Conservation (phyloP, 1,140 invertebrate genomes). For the Aphaenogaster floridana region DNA sequence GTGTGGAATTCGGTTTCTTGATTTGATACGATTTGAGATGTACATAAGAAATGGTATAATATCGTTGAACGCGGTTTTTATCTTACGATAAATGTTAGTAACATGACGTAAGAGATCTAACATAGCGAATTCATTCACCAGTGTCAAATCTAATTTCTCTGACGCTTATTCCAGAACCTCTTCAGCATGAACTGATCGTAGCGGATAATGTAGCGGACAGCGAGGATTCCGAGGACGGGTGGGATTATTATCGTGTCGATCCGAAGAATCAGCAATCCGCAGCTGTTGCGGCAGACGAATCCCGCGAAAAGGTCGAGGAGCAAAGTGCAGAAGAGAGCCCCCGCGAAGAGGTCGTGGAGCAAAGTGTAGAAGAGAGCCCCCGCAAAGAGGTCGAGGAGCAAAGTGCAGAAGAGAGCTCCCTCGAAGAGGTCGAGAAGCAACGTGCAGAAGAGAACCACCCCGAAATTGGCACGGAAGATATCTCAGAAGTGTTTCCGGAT, state of each 20-base stretch:
- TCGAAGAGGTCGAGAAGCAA: too few species aligned
- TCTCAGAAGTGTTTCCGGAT: slow-evolving; percentile 36
- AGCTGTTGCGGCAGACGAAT: slow-evolving; percentile 35
- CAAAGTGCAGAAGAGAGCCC: slow-evolving; percentile 21
- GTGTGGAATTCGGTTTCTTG: neutral
- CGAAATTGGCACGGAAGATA: slow-evolving; percentile 21
- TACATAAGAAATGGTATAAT: neutral
- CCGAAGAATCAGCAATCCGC: slow-evolving; percentile 84
- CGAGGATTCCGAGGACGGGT: slow-evolving; percentile 93
- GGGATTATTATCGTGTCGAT: slow-evolving; percentile 91
- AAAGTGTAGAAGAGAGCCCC: neutral
- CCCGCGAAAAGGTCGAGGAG: slow-evolving; percentile 45
- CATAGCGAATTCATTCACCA: neutral
- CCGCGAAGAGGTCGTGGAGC: slow-evolving; percentile 45
- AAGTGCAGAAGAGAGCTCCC: too few species aligned
- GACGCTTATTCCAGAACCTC: slow-evolving; percentile 77
- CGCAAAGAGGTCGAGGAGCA: too few species aligned
- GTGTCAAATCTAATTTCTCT: neutral
- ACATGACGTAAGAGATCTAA: neutral
- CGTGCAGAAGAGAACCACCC: neutral
- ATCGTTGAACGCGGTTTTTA: neutral
- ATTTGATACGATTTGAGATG: neutral
- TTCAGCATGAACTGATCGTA: slow-evolving; percentile 82
- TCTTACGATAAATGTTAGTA: neutral
- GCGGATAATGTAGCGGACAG: slow-evolving; percentile 92